These are phyloP conservation scores for Aradophagus sp. DNA, from an alignment of 1,140 invertebrate species.

Conservation along the genomic window DNA sequence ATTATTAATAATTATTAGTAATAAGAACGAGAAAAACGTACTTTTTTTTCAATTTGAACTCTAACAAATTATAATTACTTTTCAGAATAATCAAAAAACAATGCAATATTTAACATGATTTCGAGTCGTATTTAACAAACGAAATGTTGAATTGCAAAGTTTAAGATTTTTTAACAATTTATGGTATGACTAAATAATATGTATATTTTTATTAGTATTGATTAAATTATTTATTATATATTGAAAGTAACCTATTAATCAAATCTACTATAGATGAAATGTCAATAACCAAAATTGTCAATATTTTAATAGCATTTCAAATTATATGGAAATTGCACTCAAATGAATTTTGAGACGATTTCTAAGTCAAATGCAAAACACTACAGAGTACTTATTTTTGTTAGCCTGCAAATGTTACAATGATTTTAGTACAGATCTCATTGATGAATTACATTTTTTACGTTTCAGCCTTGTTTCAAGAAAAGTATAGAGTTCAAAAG, in stretches of 20 bases:
- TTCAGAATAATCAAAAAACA: constrained; percentile 30
- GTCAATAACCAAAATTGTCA: too few relatives aligned
- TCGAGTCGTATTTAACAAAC: constrained; percentile 16
- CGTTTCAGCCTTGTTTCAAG: too few relatives aligned
- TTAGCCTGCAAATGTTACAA: constrained; percentile 25
- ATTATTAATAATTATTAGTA: too few relatives aligned
- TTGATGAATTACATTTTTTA: too few relatives aligned
- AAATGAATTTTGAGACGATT: constrained; percentile 14
- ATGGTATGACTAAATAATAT: constrained; percentile 18
- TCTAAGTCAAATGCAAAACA: not conserved
- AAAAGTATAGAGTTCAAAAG: constrained; percentile 25
- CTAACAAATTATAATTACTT: constrained; percentile 34
- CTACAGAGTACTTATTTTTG: constrained; percentile 32
- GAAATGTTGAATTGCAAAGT: constrained; percentile 1
- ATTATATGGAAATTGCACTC: not conserved
- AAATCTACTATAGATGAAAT: constrained; percentile 3
- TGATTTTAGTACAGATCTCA: too few relatives aligned
- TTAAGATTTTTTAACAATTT: constrained; percentile 23
- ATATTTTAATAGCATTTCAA: not conserved
- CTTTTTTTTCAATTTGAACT: too few relatives aligned
- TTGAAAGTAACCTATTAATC: constrained; percentile 35
- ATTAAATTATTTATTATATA: constrained; percentile 28
- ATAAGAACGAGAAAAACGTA: too few relatives aligned
- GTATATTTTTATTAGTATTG: constrained; percentile 15
- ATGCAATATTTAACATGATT: constrained; percentile 26